These are phyloP conservation scores for Crocallis elinguaria DNA, from an alignment of 2,888 invertebrate species.

Conservation along the genomic window DNA sequence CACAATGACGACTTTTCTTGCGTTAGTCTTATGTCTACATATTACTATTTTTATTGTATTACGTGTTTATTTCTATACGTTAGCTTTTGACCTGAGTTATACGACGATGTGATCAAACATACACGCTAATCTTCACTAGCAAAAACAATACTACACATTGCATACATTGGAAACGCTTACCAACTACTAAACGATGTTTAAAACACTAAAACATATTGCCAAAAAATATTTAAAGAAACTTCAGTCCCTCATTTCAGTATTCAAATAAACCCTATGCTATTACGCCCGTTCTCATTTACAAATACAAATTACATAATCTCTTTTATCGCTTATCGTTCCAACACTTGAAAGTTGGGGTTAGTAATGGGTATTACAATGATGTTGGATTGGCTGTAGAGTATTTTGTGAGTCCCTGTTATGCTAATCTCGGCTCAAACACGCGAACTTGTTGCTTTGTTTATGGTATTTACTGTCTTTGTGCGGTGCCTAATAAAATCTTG, in stretches of 20 bases:
- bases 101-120: too few species aligned
- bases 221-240: too few species aligned
- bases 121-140: too few species aligned
- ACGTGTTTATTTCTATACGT: too few species aligned
- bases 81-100: too few species aligned
- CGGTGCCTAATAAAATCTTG: slow-evolving; percentile 10
- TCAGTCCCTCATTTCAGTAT: neutral
- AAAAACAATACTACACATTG: too few species aligned
- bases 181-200: too few species aligned
- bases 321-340: slow-evolving; percentile 16
- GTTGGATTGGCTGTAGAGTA: slow-evolving; percentile 40
- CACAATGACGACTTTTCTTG: too few species aligned
- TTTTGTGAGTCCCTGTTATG: slow-evolving; percentile 66
- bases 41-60: too few species aligned
- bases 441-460: slow-evolving; percentile 75
- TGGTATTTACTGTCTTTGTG: slow-evolving; percentile 33
- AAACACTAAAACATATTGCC: too few species aligned
- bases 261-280: neutral
- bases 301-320: slow-evolving; percentile 10
- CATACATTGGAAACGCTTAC: too few species aligned
- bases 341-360: slow-evolving; percentile 34
- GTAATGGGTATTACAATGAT: slow-evolving; percentile 43
- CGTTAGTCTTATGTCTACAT: too few species aligned
- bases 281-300: slow-evolving; percentile 7
- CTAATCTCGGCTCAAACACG: slow-evolving; percentile 67